Conservation (phyloP, 1,140 invertebrate species). For the Lepidurus arcticus region DNA sequence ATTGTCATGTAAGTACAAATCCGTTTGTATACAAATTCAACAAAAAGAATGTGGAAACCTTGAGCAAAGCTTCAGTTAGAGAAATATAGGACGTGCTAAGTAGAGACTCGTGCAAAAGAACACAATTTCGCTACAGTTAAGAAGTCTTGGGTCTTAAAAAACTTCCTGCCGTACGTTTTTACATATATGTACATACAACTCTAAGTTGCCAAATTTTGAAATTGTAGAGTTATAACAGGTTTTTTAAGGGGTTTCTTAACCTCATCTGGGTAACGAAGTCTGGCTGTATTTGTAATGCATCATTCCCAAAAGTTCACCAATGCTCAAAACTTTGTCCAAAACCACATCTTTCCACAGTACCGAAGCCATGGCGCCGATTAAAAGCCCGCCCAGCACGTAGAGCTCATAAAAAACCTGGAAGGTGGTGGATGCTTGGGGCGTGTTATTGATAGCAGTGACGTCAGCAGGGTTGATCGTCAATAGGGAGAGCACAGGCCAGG, state of each 20-base stretch:
- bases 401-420: slow-evolving; percentile 26
- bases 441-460: slow-evolving; percentile 22
- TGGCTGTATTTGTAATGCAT: slow-evolving; percentile 3
- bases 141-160: too few species aligned
- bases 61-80: too few species aligned
- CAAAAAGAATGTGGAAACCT: too few species aligned
- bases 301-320: slow-evolving; percentile 1
- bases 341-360: background rate
- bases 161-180: too few species aligned
- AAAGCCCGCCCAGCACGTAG: slow-evolving; percentile 25
- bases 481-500: slow-evolving; percentile 25
- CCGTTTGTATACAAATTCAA: too few species aligned
- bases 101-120: too few species aligned
- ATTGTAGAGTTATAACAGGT: too few species aligned
- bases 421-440: slow-evolving; percentile 5
- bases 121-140: too few species aligned
- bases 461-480: slow-evolving; percentile 23
- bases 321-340: background rate
- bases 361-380: background rate
- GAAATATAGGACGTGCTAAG: too few species aligned
- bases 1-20: background rate
- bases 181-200: too few species aligned
- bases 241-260: background rate
- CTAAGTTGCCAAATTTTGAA: too few species aligned
- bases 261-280: background rate